These are phyloP conservation scores for Pachypeltis micranthus DNA, from an alignment of 1,140 invertebrate species.

Conservation along the genomic window DNA sequence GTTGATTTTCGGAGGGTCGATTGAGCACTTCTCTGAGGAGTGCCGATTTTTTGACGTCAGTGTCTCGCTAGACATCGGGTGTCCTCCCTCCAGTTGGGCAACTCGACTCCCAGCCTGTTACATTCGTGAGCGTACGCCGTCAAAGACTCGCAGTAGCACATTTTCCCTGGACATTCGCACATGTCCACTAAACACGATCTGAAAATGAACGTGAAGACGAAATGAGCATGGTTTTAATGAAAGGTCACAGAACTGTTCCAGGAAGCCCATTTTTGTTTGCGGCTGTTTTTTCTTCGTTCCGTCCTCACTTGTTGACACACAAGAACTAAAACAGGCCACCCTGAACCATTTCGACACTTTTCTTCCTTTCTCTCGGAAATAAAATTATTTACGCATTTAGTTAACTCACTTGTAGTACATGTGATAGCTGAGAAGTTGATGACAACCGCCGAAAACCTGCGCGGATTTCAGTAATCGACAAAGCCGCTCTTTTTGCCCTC, in stretches of 20 bases:
- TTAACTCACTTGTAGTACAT: constrained; percentile 59
- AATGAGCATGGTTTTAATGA: too few species aligned
- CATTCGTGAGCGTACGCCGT: constrained; percentile 80
- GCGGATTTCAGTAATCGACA: constrained; percentile 27
- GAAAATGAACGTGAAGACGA: constrained; percentile 21
- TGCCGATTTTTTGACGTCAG: not conserved
- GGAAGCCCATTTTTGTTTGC: too few species aligned
- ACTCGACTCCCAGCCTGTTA: constrained; percentile 53
- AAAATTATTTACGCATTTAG: too few species aligned
- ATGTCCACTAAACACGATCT: constrained; percentile 78
- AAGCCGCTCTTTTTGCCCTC: constrained; percentile 33
- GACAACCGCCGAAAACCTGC: constrained; percentile 51
- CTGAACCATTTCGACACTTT: too few species aligned
- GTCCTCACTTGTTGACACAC: too few species aligned
- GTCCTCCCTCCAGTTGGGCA: constrained; percentile 49
- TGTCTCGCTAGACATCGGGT: constrained; percentile 41
- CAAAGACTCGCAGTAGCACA: constrained; percentile 80
- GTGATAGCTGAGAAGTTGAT: constrained; percentile 56
- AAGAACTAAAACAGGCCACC: too few species aligned
- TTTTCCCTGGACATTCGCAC: constrained; percentile 69
- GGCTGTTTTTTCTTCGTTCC: too few species aligned
- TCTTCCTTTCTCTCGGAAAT: too few species aligned
- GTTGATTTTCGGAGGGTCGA: not conserved
- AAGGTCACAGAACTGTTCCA: not conserved
- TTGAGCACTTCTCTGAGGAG: not conserved